Percentiles rank a stretch among this genome's conserved stretches.
These are phyloP conservation scores for Serilophus lunatus DNA, from an alignment of 2,113 vertebrate genomes.

Conservation along the genomic window DNA sequence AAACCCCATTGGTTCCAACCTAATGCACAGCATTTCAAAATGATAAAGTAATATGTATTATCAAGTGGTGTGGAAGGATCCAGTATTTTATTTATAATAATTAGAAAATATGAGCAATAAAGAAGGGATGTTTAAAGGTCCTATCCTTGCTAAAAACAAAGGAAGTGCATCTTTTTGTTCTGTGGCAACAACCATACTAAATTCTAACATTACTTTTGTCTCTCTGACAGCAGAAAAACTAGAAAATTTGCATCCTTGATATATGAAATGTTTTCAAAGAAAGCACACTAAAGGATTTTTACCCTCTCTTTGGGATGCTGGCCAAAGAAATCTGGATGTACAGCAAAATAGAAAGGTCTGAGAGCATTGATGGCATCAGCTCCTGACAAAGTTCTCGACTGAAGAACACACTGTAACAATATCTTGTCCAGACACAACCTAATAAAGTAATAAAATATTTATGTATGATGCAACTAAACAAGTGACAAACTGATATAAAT, in stretches of 20 bases:
- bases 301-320: slow-evolving; percentile 93
- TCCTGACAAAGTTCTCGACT: slow-evolving; percentile 82
- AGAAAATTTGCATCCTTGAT: not conserved
- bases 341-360: slow-evolving; percentile 95
- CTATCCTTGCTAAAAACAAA: not conserved
- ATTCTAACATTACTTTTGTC: not conserved
- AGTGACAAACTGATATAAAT: not conserved
- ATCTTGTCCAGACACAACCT: slow-evolving; percentile 71
- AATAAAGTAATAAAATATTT: slow-evolving; percentile 20
- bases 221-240: not conserved
- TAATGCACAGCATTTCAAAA: not conserved
- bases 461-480: not conserved
- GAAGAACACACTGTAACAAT: slow-evolving; percentile 56
- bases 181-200: not conserved
- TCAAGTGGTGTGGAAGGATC: not conserved
- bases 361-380: slow-evolving; percentile 91
- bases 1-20: not conserved
- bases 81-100: not conserved
- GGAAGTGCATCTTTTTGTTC: not conserved
- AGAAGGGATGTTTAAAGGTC: not conserved
- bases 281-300: slow-evolving; percentile 19
- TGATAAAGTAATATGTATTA: not conserved
- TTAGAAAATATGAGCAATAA: not conserved
- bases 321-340: slow-evolving; percentile 98
- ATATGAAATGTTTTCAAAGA: not conserved